Conservation (phyloP, 2,888 invertebrate species). For the Apocheima hispidaria region DNA sequence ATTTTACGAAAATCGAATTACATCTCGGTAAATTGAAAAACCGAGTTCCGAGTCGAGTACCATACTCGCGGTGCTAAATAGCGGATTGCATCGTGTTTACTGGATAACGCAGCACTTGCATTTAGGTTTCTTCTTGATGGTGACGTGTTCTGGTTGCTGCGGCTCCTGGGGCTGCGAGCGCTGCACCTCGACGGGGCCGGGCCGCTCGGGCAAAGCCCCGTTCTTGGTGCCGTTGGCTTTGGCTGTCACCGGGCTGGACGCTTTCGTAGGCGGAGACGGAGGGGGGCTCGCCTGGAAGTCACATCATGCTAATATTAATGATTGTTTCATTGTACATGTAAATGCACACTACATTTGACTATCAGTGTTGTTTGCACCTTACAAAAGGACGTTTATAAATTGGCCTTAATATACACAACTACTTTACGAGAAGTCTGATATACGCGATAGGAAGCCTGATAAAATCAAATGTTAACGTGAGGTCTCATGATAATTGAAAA, state of each 20-base stretch:
- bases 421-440: too few relatives aligned
- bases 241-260: conserved; percentile 66
- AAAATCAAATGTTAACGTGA: not conserved
- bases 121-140: conserved; percentile 97
- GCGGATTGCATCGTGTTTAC: conserved; percentile 79
- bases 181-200: conserved; percentile 89
- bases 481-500: not conserved
- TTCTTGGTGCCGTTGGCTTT: conserved; percentile 83
- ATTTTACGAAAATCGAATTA: too few relatives aligned
- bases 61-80: conserved; percentile 2
- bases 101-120: conserved; percentile 98
- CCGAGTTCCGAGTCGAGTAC: not conserved
- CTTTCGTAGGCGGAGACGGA: conserved; percentile 74
- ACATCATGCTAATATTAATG: not conserved
- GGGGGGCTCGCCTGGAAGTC: conserved; percentile 67
- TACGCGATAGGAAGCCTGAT: not conserved
- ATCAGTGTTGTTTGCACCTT: too few relatives aligned
- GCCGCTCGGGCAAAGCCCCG: conserved; percentile 68
- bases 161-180: conserved; percentile 92
- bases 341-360: too few relatives aligned
- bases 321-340: too few relatives aligned
- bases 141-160: conserved; percentile 95
- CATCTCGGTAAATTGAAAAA: not conserved
- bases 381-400: too few relatives aligned
- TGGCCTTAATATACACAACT: too few relatives aligned